phyloP scores from a whole-genome alignment of 2,888 invertebrate species.

The Meta bourneti region DNA sequence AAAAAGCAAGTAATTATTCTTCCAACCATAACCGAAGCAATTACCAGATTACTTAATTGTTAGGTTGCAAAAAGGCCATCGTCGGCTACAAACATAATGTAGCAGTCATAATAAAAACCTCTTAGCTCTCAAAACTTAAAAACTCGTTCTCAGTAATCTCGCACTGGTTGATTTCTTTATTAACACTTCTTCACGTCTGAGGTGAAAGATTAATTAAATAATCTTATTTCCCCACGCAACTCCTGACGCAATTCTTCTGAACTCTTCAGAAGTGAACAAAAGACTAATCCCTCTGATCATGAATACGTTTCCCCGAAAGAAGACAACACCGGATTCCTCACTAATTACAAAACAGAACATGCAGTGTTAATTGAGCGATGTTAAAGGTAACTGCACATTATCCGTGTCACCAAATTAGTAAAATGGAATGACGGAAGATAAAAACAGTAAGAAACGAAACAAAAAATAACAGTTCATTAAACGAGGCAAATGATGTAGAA shows the following conservation, averaged over 20 bases:
- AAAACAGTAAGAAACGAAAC: background rate
- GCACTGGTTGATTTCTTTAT: background rate
- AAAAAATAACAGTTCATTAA: slow-evolving; percentile 52
- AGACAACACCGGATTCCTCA: background rate
- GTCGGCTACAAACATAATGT: too few relatives aligned
- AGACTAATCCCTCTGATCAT: slow-evolving; percentile 21
- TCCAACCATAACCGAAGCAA: too few relatives aligned
- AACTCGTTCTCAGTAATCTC: background rate
- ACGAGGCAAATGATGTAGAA: slow-evolving; percentile 27
- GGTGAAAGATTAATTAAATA: slow-evolving; percentile 5
- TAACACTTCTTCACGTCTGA: slow-evolving; percentile 4
- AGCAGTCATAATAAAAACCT: too few relatives aligned
- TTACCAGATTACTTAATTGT: too few relatives aligned
- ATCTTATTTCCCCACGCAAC: background rate
- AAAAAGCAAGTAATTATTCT: too few relatives aligned
- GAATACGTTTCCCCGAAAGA: background rate
- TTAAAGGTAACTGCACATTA: slow-evolving; percentile 22
- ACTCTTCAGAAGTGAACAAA: slow-evolving; percentile 4
- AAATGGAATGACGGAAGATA: slow-evolving; percentile 8
- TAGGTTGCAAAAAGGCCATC: too few relatives aligned
- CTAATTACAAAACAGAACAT: background rate
- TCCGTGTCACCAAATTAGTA: slow-evolving; percentile 36
- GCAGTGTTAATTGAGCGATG: background rate
- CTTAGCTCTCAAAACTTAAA: too few relatives aligned
- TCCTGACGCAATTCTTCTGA: background rate